phyloP scores from a whole-genome alignment of 2,113 vertebrate species.

The Sinocyclocheilus rhinocerous region DNA sequence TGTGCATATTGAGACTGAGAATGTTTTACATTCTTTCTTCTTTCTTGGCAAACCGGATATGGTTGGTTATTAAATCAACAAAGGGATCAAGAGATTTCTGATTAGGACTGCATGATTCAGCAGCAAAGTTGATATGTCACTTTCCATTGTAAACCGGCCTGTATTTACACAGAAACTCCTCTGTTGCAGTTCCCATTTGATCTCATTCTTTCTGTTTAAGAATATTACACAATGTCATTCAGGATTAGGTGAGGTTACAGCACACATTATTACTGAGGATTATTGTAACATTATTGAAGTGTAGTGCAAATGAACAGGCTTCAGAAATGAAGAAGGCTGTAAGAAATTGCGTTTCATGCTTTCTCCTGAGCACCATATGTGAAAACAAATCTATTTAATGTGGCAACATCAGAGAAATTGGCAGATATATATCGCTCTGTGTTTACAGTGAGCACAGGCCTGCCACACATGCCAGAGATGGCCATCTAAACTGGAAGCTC shows the following conservation, averaged over 20 bases:
- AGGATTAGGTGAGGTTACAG: conserved; percentile 1
- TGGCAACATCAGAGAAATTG: conserved; percentile 16
- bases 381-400: conserved; percentile 40
- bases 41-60: conserved; percentile 19
- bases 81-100: background rate
- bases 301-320: conserved; percentile 15
- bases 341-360: conserved; percentile 17
- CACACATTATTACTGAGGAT: background rate
- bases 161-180: conserved; percentile 19
- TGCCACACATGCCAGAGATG: conserved; percentile 26
- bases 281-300: conserved; percentile 28
- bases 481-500: conserved; percentile 23
- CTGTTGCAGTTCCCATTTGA: conserved; percentile 29
- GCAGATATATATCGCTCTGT: conserved; percentile 24
- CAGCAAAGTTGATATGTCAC: conserved; percentile 9
- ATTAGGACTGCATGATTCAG: background rate
- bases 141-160: background rate
- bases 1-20: conserved; percentile 1
- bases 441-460: conserved; percentile 24
- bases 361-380: background rate
- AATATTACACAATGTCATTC: conserved; percentile 39
- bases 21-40: conserved; percentile 31
- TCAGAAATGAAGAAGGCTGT: background rate
- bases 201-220: conserved; percentile 7
- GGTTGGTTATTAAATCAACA: conserved; percentile 5